Conservation (phyloP, 2,888 invertebrate species). For the Spialia ferax region DNA sequence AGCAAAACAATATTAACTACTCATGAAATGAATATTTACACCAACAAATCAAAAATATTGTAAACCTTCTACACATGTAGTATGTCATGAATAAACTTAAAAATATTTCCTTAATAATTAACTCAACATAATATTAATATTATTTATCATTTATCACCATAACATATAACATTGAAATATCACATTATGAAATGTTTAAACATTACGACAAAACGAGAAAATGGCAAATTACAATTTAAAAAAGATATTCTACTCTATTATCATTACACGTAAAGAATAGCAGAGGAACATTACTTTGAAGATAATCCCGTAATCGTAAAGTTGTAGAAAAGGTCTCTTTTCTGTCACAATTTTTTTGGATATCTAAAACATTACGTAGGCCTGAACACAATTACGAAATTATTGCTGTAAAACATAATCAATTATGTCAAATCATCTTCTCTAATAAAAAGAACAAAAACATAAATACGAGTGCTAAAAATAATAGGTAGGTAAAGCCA, state of each 20-base stretch:
- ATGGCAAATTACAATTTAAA: constrained; percentile 67
- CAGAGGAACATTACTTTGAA: constrained; percentile 57
- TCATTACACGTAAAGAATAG: constrained; percentile 18
- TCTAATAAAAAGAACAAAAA: neutral
- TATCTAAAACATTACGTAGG: neutral
- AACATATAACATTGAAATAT: constrained; percentile 84
- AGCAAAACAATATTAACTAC: constrained; percentile 51
- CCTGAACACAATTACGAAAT: neutral
- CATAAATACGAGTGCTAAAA: neutral
- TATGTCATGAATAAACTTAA: constrained; percentile 79
- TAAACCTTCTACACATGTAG: constrained; percentile 48
- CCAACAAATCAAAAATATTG: constrained; percentile 62
- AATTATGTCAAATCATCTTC: neutral
- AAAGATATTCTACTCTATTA: constrained; percentile 47
- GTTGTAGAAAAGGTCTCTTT: neutral
- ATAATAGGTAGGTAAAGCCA: neutral
- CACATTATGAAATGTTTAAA: constrained; percentile 81
- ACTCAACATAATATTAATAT: constrained; percentile 67
- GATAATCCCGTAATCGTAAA: neutral
- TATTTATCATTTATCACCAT: constrained; percentile 74
- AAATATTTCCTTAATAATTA: constrained; percentile 65
- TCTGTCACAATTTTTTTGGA: neutral
- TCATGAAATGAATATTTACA: constrained; percentile 64
- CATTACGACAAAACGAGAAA: constrained; percentile 69
- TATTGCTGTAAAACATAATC: neutral